These are phyloP conservation scores for Amia ocellicauda DNA, from an alignment of 2,113 vertebrate species.

Conservation along the genomic window DNA sequence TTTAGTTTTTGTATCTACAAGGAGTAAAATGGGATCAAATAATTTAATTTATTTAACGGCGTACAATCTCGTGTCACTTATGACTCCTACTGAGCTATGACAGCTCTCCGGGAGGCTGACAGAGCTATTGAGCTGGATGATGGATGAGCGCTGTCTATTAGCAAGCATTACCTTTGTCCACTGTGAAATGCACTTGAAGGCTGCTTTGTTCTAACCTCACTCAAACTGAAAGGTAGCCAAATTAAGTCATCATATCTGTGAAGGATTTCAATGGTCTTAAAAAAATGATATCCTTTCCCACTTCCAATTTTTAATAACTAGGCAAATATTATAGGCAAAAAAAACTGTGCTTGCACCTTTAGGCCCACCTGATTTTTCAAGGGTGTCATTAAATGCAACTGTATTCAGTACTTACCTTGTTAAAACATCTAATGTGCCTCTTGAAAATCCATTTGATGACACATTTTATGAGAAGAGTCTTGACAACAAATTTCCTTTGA, in stretches of 20 bases:
- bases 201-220: constrained; percentile 60
- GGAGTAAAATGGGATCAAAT: neutral
- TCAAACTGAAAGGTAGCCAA: constrained; percentile 59
- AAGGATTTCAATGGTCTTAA: constrained; percentile 33
- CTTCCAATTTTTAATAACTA: constrained; percentile 28
- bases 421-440: constrained; percentile 54
- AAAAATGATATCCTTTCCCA: constrained; percentile 12
- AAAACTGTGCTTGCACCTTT: constrained; percentile 41
- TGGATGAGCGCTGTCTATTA: constrained; percentile 67
- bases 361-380: constrained; percentile 37
- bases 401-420: constrained; percentile 43
- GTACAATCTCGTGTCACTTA: constrained; percentile 57
- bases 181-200: constrained; percentile 65
- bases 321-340: constrained; percentile 49
- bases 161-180: constrained; percentile 69
- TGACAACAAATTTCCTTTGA: constrained; percentile 46
- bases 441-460: constrained; percentile 48
- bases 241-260: constrained; percentile 53
- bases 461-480: constrained; percentile 43
- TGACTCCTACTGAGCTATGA: constrained; percentile 48
- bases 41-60: constrained; percentile 32
- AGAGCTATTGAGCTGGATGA: constrained; percentile 60
- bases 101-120: constrained; percentile 57
- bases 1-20: too few relatives aligned
- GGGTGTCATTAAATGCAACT: constrained; percentile 34